A percentile compares a stretch with the other conserved stretches of the same genome.
These are phyloP conservation scores for Actinia equina DNA, from an alignment of 64 coral and sea anemone species.

Conservation along the genomic window DNA sequence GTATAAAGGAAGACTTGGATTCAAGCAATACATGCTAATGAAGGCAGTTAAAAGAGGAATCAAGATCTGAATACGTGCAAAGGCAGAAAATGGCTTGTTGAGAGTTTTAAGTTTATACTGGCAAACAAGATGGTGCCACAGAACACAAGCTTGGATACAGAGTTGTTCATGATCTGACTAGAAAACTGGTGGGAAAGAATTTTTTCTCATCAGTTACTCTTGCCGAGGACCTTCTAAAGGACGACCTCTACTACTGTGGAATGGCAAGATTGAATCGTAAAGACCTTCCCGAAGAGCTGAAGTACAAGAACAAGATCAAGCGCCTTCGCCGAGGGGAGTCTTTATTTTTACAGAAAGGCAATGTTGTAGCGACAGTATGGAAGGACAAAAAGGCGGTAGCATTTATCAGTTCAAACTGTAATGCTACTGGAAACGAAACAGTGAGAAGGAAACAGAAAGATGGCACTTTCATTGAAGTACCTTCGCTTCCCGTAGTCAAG, in stretches of 20 bases:
- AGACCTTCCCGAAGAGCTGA: slow-evolving; percentile 7
- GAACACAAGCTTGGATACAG: no score
- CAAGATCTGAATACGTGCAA: no score
- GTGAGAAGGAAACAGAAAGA: slow-evolving; percentile 34
- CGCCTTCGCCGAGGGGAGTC: not conserved
- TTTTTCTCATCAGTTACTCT: slow-evolving; percentile 46
- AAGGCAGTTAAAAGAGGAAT: no score
- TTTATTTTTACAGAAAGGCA: not conserved
- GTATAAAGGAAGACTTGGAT: no score
- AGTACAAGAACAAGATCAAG: not conserved
- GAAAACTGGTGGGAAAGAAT: slow-evolving; percentile 35
- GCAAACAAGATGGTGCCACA: no score
- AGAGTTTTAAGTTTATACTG: no score
- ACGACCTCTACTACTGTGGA: slow-evolving; percentile 16
- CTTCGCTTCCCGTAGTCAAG: not conserved
- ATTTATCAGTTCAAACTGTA: slow-evolving; percentile 37
- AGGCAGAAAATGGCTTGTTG: no score
- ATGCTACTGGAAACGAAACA: slow-evolving; percentile 7
- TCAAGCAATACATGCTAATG: no score
- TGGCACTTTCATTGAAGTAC: slow-evolving; percentile 18
- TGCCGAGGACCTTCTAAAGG: slow-evolving; percentile 27
- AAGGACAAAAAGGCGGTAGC: slow-evolving; percentile 31
- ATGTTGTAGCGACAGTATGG: not conserved
- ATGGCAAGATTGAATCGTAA: slow-evolving; percentile 13
- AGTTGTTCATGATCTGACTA: slow-evolving; percentile 12